A percentile compares a stretch with the other conserved stretches of the same genome.
Evolutionary conservation across 2,797 vertebrate genomes (phyloP).

Genomic region (Galago senegalensis): DNA sequence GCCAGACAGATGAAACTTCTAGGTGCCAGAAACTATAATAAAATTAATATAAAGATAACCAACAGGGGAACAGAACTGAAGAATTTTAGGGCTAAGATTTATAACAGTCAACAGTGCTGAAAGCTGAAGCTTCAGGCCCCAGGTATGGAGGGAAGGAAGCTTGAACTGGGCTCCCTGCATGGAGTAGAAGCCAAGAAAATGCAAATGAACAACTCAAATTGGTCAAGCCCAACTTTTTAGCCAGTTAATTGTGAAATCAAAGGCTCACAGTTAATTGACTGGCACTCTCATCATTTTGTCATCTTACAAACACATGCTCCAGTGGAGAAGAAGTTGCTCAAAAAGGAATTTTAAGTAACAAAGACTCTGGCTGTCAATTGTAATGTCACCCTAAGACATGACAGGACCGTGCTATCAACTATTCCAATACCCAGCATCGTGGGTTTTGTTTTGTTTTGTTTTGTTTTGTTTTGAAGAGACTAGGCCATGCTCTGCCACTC

Average conservation of each 20-base stretch:
- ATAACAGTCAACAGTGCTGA: background rate
- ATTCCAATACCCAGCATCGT: background rate
- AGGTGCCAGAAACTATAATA: background rate
- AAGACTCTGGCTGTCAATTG: background rate
- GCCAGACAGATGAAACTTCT: background rate
- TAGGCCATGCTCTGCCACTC: background rate
- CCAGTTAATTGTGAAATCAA: background rate
- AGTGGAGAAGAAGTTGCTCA: background rate
- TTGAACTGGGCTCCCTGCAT: background rate
- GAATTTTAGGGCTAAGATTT: background rate
- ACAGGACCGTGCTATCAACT: background rate
- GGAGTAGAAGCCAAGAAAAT: background rate
- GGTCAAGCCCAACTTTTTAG: background rate
- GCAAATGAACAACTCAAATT: background rate
- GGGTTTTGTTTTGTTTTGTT: background rate
- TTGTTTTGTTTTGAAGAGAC: background rate
- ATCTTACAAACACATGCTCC: background rate
- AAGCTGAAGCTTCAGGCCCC: background rate
- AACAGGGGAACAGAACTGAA: background rate
- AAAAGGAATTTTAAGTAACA: constrained; percentile 31
- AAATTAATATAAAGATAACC: background rate
- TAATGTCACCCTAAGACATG: background rate
- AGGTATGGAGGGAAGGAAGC: background rate
- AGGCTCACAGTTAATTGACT: background rate
- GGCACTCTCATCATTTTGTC: background rate